Evolutionary conservation across 2,113 vertebrate species (phyloP).

Genomic region (Clarias batrachus): DNA sequence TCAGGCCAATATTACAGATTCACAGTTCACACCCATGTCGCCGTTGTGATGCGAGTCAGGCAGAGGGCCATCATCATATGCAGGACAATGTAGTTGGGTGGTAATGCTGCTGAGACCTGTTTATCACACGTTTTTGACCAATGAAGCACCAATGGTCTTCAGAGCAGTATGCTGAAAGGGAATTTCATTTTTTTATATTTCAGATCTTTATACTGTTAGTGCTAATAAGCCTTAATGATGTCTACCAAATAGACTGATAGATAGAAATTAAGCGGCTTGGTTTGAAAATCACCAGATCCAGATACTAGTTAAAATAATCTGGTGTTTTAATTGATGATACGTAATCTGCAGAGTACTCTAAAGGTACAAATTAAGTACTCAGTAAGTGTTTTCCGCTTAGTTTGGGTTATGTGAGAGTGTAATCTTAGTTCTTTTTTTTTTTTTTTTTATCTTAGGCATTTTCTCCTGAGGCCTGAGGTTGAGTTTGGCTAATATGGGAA

Average conservation of each 20-base stretch:
- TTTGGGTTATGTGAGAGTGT: neutral
- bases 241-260: neutral
- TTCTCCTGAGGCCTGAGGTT: neutral
- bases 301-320: neutral
- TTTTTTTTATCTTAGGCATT: neutral
- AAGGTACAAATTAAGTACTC: neutral
- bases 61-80: neutral
- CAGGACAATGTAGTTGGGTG: neutral
- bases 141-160: neutral
- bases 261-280: neutral
- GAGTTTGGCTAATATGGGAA: neutral
- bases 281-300: neutral
- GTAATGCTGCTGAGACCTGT: conserved; percentile 25
- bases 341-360: neutral
- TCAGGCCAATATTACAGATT: conserved; percentile 39
- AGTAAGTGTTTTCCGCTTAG: neutral
- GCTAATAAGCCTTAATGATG: neutral
- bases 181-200: neutral
- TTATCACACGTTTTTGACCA: neutral
- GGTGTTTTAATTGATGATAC: neutral
- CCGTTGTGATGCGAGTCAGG: neutral
- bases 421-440: neutral
- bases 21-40: neutral
- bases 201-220: neutral
- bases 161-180: neutral